phyloP scores from a whole-genome alignment of 92 coral and sea anemone genomes.

The Porites evermanni region DNA sequence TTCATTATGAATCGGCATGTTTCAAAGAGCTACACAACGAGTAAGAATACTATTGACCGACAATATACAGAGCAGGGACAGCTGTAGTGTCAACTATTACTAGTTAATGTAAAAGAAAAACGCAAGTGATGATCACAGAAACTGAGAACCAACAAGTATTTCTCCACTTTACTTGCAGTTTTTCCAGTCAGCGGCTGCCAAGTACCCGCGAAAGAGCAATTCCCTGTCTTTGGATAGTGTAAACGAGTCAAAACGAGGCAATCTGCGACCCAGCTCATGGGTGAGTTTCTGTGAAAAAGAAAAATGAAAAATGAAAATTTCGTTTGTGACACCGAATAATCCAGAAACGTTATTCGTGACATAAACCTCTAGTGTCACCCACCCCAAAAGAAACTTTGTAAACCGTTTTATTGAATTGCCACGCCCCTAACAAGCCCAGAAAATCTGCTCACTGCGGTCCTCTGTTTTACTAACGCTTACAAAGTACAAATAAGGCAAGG shows the following conservation, averaged over 20 bases:
- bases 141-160: not conserved
- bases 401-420: not conserved
- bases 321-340: no score
- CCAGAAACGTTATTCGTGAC: not conserved
- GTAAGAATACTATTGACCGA: no score
- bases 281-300: conserved; percentile 47
- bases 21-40: no score
- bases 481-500: no score
- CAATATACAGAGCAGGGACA: no score
- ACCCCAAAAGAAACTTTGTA: not conserved
- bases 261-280: conserved; percentile 93
- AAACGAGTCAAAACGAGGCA: conserved; percentile 56
- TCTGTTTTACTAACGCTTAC: no score
- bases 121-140: not conserved
- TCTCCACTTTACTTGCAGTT: conserved; percentile 51
- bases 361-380: not conserved
- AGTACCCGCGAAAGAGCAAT: conserved; percentile 53
- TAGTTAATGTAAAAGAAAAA: no score
- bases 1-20: no score
- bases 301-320: no score
- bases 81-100: no score
- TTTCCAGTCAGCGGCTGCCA: conserved; percentile 77
- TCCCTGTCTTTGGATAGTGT: conserved; percentile 56
- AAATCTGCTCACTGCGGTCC: no score
- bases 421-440: not conserved